Conservation (phyloP, 2,888 invertebrate genomes). For the Drosophila lacicola region DNA sequence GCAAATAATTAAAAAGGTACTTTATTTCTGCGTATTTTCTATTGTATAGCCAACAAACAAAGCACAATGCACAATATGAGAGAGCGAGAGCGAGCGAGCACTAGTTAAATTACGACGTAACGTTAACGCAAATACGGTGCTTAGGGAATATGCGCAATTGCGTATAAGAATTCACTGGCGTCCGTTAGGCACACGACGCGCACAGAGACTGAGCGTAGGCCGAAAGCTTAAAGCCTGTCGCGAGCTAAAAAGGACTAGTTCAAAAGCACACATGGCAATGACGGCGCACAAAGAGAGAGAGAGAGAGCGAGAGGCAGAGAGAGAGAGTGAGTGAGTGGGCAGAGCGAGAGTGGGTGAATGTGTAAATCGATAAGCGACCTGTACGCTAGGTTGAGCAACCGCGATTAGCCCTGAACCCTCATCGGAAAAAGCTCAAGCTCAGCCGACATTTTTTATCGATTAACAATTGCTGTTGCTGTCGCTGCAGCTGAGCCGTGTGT, state of each 20-base stretch:
- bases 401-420: constrained; percentile 71
- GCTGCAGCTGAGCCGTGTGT: constrained; percentile 59
- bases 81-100: constrained; percentile 16
- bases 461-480: constrained; percentile 40
- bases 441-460: constrained; percentile 53
- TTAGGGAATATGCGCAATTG: constrained; percentile 13
- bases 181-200: constrained; percentile 66
- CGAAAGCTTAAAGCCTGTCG: constrained; percentile 58
- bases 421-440: constrained; percentile 47
- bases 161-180: constrained; percentile 48
- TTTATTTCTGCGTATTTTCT: constrained; percentile 19
- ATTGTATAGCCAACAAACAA: constrained; percentile 39
- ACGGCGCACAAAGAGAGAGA: constrained; percentile 52
- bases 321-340: constrained; percentile 8
- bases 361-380: constrained; percentile 53
- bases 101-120: constrained; percentile 56
- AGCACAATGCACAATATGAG: constrained; percentile 47
- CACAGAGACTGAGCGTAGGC: constrained; percentile 67
- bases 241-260: constrained; percentile 56
- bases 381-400: constrained; percentile 66
- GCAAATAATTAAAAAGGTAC: constrained; percentile 15
- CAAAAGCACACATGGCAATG: constrained; percentile 44
- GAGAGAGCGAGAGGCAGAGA: background rate
- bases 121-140: constrained; percentile 19
- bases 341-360: constrained; percentile 9